These are phyloP conservation scores for Stomatorhinus ivindoensis DNA, from an alignment of 2,113 vertebrate genomes.

Conservation along the genomic window DNA sequence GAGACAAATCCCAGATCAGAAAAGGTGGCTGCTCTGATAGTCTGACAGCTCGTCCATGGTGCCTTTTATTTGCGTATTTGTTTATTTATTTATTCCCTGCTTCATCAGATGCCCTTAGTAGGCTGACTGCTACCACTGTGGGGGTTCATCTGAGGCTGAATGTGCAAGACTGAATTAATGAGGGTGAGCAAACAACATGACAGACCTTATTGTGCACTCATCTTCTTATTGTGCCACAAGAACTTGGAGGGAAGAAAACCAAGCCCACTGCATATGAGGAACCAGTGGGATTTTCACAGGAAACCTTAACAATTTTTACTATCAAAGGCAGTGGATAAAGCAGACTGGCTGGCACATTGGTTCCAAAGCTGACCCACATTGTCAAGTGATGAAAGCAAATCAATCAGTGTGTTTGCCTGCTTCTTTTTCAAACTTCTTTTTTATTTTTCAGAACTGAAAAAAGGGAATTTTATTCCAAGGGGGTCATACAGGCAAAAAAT, in stretches of 20 bases:
- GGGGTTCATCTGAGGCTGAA: constrained; percentile 11
- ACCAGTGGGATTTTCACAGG: neutral
- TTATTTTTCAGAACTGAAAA: neutral
- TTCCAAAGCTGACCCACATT: neutral
- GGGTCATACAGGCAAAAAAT: neutral
- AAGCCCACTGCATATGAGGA: neutral
- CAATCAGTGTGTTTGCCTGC: neutral
- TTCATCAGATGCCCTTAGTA: constrained; percentile 16
- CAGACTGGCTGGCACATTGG: neutral
- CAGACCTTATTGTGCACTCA: neutral
- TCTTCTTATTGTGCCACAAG: neutral
- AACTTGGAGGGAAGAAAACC: neutral
- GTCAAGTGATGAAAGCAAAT: neutral
- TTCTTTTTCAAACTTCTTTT: neutral
- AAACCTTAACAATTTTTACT: neutral
- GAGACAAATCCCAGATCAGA: constrained; percentile 17
- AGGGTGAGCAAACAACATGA: neutral
- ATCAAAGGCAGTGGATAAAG: too few relatives aligned
- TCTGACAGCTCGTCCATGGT: neutral
- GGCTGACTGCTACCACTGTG: neutral
- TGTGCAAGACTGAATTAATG: constrained; percentile 13
- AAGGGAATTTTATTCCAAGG: neutral
- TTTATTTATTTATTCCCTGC: constrained; percentile 2
- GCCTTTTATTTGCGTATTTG: constrained; percentile 5
- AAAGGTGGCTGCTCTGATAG: constrained; percentile 12